These are phyloP conservation scores for Cheilosia vernalis DNA, from an alignment of 2,888 invertebrate species.

Conservation along the genomic window DNA sequence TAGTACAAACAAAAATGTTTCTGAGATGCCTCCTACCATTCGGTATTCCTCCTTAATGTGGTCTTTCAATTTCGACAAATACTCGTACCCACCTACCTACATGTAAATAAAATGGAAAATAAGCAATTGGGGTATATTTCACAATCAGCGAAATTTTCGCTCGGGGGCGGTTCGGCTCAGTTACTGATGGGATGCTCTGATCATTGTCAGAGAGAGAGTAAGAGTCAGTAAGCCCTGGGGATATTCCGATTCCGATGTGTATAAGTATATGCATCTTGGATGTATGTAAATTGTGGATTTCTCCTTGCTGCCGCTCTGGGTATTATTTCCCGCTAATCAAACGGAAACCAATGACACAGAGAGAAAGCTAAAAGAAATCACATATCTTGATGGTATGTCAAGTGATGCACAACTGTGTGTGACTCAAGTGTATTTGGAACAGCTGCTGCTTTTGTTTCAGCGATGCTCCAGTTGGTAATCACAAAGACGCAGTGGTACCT, in stretches of 20 bases:
- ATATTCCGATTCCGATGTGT: background rate
- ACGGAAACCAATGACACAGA: slow-evolving; percentile 35
- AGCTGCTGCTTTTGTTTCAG: slow-evolving; percentile 8
- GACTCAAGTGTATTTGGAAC: slow-evolving; percentile 20
- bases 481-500: slow-evolving; percentile 23
- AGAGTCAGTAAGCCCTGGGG: slow-evolving; percentile 26
- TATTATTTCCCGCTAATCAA: slow-evolving; percentile 40
- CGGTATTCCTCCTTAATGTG: background rate
- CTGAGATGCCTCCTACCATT: background rate
- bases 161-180: background rate
- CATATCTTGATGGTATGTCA: slow-evolving; percentile 58
- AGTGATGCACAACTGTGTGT: slow-evolving; percentile 20
- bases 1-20: background rate
- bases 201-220: background rate
- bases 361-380: slow-evolving; percentile 59
- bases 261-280: slow-evolving; percentile 43
- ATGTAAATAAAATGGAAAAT: slow-evolving; percentile 62
- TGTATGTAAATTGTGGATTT: slow-evolving; percentile 50
- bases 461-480: slow-evolving; percentile 18
- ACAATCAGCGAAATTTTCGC: slow-evolving; percentile 16
- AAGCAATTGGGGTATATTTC: slow-evolving; percentile 52
- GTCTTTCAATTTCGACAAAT: slow-evolving; percentile 17
- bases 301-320: slow-evolving; percentile 2
- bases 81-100: slow-evolving; percentile 8
- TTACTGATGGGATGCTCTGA: slow-evolving; percentile 10